A percentile compares a stretch with the other conserved stretches of the same genome.
phyloP scores from a whole-genome alignment of 2,797 vertebrate species.

The Tokudaia tokunoshimensis region DNA sequence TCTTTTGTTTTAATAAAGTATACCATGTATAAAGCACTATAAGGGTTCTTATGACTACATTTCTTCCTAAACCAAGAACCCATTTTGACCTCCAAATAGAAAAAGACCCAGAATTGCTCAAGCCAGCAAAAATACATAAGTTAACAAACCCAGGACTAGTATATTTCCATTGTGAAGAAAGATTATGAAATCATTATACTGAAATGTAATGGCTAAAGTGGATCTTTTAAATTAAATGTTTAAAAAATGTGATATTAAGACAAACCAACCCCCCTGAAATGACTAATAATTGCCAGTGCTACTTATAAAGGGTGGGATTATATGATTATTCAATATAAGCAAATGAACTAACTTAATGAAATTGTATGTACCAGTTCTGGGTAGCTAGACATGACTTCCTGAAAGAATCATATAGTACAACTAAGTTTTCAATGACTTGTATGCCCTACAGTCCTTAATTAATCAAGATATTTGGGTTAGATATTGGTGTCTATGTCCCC shows the following conservation, averaged over 20 bases:
- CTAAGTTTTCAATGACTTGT: background rate
- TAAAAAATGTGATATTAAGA: background rate
- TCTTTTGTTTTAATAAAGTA: constrained; percentile 57
- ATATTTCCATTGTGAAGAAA: constrained; percentile 19
- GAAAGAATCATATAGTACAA: background rate
- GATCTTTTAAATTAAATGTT: constrained; percentile 51
- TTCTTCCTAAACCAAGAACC: constrained; percentile 53
- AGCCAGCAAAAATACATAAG: constrained; percentile 46
- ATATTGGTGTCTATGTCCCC: background rate
- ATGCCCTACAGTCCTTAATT: background rate
- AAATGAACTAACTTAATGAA: constrained; percentile 9
- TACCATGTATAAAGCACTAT: background rate
- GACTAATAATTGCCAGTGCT: constrained; percentile 10
- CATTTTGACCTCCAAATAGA: constrained; percentile 20
- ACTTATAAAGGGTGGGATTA: constrained; percentile 36
- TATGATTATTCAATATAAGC: constrained; percentile 39
- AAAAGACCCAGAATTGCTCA: background rate
- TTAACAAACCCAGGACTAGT: background rate
- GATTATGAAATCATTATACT: background rate
- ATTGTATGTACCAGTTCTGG: background rate
- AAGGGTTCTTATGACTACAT: constrained; percentile 36
- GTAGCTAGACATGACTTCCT: background rate
- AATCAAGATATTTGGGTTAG: constrained; percentile 15
- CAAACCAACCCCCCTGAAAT: background rate
- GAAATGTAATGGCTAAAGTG: background rate